These are phyloP conservation scores for Mormyrus proboscirostris DNA, from an alignment of 2,797 vertebrate genomes.

Conservation along the genomic window DNA sequence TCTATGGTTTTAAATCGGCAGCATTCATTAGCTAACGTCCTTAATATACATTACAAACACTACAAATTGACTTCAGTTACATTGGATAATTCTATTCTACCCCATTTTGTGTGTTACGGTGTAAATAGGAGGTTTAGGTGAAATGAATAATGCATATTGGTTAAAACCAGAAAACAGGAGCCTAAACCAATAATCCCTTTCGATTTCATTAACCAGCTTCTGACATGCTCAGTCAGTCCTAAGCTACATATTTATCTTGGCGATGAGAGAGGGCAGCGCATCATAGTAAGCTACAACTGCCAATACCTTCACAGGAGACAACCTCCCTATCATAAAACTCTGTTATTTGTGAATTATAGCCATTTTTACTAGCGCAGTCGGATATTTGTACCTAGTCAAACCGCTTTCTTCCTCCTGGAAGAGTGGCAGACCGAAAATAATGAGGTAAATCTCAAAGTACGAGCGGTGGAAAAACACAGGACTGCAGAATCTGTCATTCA, in stretches of 20 bases:
- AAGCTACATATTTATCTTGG: conserved; percentile 33
- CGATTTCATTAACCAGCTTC: conserved; percentile 38
- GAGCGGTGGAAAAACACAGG: too few species aligned
- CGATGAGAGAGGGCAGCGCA: neutral
- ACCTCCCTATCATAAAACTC: neutral
- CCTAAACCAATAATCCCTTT: conserved; percentile 24
- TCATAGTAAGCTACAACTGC: neutral
- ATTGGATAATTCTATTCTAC: conserved; percentile 3
- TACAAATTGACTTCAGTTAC: conserved; percentile 29
- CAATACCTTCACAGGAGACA: neutral
- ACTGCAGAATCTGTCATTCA: conserved; percentile 7
- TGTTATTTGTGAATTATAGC: neutral
- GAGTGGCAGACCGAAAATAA: neutral
- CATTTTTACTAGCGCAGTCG: neutral
- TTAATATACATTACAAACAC: conserved; percentile 25
- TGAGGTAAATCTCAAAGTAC: neutral
- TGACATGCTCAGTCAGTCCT: conserved; percentile 20
- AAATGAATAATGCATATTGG: conserved; percentile 24
- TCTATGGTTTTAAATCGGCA: conserved; percentile 44
- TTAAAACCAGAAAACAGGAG: conserved; percentile 29
- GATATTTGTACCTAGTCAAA: neutral
- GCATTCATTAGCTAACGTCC: conserved; percentile 40
- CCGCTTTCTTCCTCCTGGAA: neutral
- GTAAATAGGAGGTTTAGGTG: conserved; percentile 38
- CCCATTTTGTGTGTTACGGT: neutral